These are phyloP conservation scores for Chrysodeixis includens DNA, from an alignment of 2,888 invertebrate species.

Conservation along the genomic window DNA sequence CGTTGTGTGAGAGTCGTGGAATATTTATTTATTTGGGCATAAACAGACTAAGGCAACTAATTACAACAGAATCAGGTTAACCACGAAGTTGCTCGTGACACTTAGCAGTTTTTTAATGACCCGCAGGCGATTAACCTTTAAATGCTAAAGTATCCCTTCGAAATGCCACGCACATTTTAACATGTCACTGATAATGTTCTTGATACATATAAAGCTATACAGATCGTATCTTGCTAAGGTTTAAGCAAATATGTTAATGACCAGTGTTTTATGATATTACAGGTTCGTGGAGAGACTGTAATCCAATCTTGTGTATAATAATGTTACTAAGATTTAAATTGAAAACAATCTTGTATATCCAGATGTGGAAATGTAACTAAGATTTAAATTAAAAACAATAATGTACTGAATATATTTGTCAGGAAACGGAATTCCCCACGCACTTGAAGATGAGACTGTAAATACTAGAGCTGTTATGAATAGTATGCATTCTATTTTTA, in stretches of 20 bases:
- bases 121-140: slow-evolving; percentile 68
- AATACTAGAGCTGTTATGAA: not conserved
- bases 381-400: not conserved
- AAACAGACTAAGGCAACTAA: slow-evolving; percentile 6
- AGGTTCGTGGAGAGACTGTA: not conserved
- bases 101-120: slow-evolving; percentile 59
- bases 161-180: slow-evolving; percentile 52
- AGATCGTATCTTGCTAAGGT: slow-evolving; percentile 36
- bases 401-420: not conserved
- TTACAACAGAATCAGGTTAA: slow-evolving; percentile 20
- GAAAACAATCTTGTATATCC: not conserved
- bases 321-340: not conserved
- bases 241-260: slow-evolving; percentile 33
- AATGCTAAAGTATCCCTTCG: slow-evolving; percentile 62
- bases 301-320: not conserved
- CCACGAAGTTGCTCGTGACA: slow-evolving; percentile 52
- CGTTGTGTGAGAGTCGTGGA: too few species aligned
- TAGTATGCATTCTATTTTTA: slow-evolving; percentile 15
- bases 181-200: slow-evolving; percentile 42
- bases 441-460: not conserved
- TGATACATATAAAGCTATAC: slow-evolving; percentile 32
- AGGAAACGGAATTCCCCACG: not conserved
- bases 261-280: slow-evolving; percentile 15
- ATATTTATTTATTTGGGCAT: too few species aligned
- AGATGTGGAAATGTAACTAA: not conserved